These are phyloP conservation scores for Parauchenoglanis punctatus DNA, from an alignment of 2,797 vertebrate species.

Conservation along the genomic window DNA sequence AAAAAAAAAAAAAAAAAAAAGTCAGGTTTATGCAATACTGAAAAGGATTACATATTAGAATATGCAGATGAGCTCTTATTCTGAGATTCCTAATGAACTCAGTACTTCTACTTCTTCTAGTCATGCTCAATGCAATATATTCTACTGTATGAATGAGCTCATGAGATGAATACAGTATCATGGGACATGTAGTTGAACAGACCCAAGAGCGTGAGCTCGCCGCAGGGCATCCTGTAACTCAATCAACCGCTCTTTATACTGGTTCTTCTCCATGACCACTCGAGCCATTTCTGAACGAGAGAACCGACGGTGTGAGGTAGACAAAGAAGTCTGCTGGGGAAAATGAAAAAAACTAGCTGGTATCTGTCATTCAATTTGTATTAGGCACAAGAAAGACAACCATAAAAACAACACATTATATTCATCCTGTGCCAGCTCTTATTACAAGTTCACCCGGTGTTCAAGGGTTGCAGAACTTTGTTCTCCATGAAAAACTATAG, in stretches of 20 bases:
- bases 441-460: neutral
- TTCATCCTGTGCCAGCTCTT: neutral
- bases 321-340: constrained; percentile 64
- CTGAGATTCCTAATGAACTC: neutral
- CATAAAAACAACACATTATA: neutral
- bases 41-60: neutral
- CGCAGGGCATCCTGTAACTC: constrained; percentile 82
- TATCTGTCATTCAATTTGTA: neutral
- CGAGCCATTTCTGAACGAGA: constrained; percentile 87
- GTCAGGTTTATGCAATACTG: neutral
- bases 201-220: constrained; percentile 72
- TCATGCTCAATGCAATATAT: neutral
- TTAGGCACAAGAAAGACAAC: neutral
- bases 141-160: neutral
- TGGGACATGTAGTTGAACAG: neutral
- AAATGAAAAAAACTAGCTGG: neutral
- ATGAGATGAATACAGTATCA: neutral
- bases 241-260: constrained; percentile 86
- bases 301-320: constrained; percentile 73
- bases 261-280: constrained; percentile 87
- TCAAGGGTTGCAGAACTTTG: neutral
- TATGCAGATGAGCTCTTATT: neutral
- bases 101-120: neutral
- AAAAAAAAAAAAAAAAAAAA: neutral
- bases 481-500: neutral